Percentiles rank a stretch among this genome's conserved stretches.
phyloP scores from a whole-genome alignment of 2,113 vertebrate genomes.

The Notothenia rossii region DNA sequence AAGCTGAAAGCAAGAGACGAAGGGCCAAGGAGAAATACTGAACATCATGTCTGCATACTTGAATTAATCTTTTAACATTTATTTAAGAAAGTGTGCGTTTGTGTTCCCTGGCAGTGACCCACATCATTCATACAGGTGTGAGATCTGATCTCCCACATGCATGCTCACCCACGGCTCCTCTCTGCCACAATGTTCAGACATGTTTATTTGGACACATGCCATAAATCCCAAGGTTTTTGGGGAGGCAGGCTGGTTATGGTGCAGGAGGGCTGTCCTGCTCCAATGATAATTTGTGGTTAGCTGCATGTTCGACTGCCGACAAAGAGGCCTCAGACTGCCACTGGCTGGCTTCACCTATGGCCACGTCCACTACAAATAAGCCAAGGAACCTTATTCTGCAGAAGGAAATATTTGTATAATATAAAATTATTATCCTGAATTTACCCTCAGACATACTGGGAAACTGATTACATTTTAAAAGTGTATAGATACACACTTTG shows the following conservation, averaged over 20 bases:
- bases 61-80: constrained; percentile 25
- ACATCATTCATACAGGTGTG: constrained; percentile 58
- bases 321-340: constrained; percentile 90
- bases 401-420: constrained; percentile 73
- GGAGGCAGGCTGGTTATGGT: constrained; percentile 68
- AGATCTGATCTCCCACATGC: constrained; percentile 65
- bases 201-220: constrained; percentile 92
- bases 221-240: constrained; percentile 80
- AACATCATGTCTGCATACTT: constrained; percentile 4
- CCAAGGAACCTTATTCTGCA: constrained; percentile 58
- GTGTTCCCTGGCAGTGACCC: constrained; percentile 21
- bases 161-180: constrained; percentile 72
- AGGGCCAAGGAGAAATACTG: constrained; percentile 8
- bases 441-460: constrained; percentile 57
- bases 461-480: constrained; percentile 57
- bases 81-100: constrained; percentile 26
- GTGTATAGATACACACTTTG: constrained; percentile 37
- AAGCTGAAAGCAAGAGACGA: constrained; percentile 23
- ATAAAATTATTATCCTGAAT: constrained; percentile 70
- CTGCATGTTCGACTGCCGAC: constrained; percentile 88
- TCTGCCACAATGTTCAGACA: constrained; percentile 69
- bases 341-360: constrained; percentile 82
- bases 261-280: constrained; percentile 84
- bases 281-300: constrained; percentile 95
- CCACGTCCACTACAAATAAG: constrained; percentile 86